These are phyloP conservation scores for Lepidurus arcticus DNA, from an alignment of 1,140 invertebrate genomes.

Conservation along the genomic window DNA sequence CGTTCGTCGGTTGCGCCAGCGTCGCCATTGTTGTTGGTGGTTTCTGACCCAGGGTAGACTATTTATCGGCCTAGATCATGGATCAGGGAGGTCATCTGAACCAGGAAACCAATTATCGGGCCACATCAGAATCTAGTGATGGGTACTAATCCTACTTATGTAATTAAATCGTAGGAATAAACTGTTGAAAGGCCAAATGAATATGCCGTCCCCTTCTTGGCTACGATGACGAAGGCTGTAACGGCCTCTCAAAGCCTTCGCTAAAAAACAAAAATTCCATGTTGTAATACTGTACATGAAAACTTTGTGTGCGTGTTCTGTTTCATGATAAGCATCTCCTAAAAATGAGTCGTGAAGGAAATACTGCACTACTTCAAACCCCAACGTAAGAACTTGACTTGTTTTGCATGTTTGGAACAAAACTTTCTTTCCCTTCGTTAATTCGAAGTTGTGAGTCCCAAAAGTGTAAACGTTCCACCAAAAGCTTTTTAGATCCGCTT, in stretches of 20 bases:
- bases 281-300: slow-evolving; percentile 1
- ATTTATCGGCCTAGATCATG: slow-evolving; percentile 34
- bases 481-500: background rate
- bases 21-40: slow-evolving; percentile 31
- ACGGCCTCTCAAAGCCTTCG: slow-evolving; percentile 11
- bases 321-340: slow-evolving; percentile 24
- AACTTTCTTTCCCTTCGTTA: background rate
- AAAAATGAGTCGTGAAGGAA: slow-evolving; percentile 19
- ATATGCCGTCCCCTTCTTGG: slow-evolving; percentile 20
- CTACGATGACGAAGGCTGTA: slow-evolving; percentile 25
- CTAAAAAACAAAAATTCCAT: slow-evolving; percentile 18
- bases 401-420: slow-evolving; percentile 6
- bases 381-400: slow-evolving; percentile 15
- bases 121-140: slow-evolving; percentile 34
- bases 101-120: slow-evolving; percentile 31
- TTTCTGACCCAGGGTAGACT: slow-evolving; percentile 29
- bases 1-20: slow-evolving; percentile 30
- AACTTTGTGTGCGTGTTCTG: slow-evolving; percentile 28
- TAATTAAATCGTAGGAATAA: slow-evolving; percentile 32
- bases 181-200: slow-evolving; percentile 22
- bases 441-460: background rate
- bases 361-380: slow-evolving; percentile 18
- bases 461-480: background rate
- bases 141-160: slow-evolving; percentile 33
- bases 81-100: slow-evolving; percentile 34